Conservation (phyloP, 2,797 vertebrate species). For the Australoheros facetus region DNA sequence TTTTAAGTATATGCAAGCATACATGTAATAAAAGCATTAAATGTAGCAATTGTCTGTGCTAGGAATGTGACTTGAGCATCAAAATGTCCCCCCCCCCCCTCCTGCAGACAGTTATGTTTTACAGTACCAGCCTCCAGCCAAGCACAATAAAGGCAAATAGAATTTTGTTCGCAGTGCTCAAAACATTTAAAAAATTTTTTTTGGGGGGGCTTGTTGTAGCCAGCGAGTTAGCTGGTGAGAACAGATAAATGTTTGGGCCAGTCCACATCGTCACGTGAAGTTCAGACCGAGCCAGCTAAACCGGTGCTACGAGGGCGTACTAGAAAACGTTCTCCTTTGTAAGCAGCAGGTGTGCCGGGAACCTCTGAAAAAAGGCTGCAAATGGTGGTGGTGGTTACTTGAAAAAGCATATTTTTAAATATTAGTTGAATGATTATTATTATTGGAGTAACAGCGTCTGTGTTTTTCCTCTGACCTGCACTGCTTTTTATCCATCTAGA, state of each 20-base stretch:
- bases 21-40: conserved; percentile 8
- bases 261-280: background rate
- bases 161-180: background rate
- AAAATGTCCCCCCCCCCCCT: background rate
- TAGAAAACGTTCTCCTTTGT: background rate
- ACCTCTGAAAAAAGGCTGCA: background rate
- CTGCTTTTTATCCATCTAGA: background rate
- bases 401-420: background rate
- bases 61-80: background rate
- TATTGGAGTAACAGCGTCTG: background rate
- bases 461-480: fast-evolving
- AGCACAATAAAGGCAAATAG: background rate
- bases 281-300: background rate
- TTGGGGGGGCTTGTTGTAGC: background rate
- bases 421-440: background rate
- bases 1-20: conserved; percentile 2
- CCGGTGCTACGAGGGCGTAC: no score
- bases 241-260: background rate
- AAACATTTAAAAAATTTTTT: background rate
- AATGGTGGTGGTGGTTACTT: no score
- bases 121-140: background rate
- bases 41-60: background rate
- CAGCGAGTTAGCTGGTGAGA: background rate
- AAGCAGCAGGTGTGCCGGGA: no score
- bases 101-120: background rate